phyloP scores from a whole-genome alignment of 2,113 vertebrate genomes.

The Chlorodrepanis virens region DNA sequence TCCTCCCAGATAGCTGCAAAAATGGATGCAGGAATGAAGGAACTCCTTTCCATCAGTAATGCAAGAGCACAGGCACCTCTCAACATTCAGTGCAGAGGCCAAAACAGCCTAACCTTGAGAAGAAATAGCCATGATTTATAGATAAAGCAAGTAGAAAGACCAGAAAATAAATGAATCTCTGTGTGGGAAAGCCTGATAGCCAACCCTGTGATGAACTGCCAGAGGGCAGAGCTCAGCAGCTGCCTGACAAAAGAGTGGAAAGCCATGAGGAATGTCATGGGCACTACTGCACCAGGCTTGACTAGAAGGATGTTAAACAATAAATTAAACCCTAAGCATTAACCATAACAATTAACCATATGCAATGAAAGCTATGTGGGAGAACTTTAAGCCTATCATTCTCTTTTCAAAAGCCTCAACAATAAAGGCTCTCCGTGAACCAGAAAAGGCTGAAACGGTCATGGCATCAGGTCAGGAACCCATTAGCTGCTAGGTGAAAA shows the following conservation, averaged over 20 bases:
- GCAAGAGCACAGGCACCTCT: neutral
- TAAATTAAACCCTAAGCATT: neutral
- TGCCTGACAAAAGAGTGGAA: neutral
- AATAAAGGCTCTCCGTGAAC: neutral
- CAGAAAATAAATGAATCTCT: neutral
- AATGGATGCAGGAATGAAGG: neutral
- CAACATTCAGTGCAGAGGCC: neutral
- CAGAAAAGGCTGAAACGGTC: neutral
- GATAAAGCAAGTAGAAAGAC: neutral
- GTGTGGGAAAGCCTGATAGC: neutral
- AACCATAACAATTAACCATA: neutral
- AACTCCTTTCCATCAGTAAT: neutral
- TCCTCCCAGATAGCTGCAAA: neutral
- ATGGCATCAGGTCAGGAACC: neutral
- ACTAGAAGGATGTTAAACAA: neutral
- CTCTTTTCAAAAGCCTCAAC: neutral
- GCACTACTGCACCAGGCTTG: slow-evolving; percentile 7
- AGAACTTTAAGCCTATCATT: neutral
- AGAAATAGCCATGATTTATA: slow-evolving; percentile 18
- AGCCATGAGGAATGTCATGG: neutral
- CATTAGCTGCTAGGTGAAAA: neutral
- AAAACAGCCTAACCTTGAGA: slow-evolving; percentile 34
- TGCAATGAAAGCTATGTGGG: neutral
- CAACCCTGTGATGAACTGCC: neutral
- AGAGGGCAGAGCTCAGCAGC: neutral